phyloP scores from a whole-genome alignment of 2,113 vertebrate species.

The Phyllostomus discolor region DNA sequence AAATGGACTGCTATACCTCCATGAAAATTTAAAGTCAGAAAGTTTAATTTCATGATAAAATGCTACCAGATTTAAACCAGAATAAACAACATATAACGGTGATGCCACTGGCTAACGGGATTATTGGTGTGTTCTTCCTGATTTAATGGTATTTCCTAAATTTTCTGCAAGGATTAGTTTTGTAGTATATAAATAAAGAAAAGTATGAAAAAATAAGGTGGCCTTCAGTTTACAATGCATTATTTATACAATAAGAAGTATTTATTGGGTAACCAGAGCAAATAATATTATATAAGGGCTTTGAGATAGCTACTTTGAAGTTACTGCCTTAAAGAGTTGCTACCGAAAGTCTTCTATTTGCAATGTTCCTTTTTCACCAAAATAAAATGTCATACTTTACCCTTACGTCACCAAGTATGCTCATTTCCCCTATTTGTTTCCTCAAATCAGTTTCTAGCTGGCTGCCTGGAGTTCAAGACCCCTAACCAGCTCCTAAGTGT shows the following conservation, averaged over 20 bases:
- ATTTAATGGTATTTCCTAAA: not conserved
- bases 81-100: not conserved
- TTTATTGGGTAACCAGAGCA: not conserved
- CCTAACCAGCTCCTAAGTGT: not conserved
- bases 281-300: not conserved
- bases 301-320: not conserved
- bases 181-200: not conserved
- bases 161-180: not conserved
- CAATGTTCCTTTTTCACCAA: not conserved
- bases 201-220: not conserved
- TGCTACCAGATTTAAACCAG: conserved; percentile 1
- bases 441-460: not conserved
- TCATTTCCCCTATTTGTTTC: not conserved
- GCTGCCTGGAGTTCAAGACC: not conserved
- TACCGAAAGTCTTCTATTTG: not conserved
- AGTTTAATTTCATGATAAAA: not conserved
- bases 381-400: not conserved
- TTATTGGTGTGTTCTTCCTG: not conserved
- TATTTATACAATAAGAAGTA: not conserved
- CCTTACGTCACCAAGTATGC: not conserved
- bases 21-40: not conserved
- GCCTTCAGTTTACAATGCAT: not conserved
- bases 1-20: not conserved
- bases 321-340: not conserved
- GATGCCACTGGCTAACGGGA: not conserved